Conservation (phyloP, 2,113 vertebrate species). For the Esox niger region DNA sequence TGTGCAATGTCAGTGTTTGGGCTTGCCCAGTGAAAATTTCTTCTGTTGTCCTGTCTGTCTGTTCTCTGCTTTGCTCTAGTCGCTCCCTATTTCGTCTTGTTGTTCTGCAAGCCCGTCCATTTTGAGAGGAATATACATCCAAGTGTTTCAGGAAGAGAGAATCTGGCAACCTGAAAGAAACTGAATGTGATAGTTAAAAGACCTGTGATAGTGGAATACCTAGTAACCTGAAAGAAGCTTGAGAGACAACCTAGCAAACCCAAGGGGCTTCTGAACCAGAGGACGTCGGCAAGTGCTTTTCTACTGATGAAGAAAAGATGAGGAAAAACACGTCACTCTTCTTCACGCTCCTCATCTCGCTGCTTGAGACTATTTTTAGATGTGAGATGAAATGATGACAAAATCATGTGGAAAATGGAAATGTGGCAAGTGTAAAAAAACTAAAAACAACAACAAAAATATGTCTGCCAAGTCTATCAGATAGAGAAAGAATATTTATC, state of each 20-base stretch:
- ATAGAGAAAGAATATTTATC: slow-evolving; percentile 33
- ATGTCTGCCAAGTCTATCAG: slow-evolving; percentile 43
- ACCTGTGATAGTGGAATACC: slow-evolving; percentile 15
- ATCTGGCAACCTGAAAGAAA: slow-evolving; percentile 8
- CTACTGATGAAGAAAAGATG: slow-evolving; percentile 49
- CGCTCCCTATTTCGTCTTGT: slow-evolving; percentile 14
- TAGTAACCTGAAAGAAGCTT: slow-evolving; percentile 20
- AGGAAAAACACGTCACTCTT: slow-evolving; percentile 32
- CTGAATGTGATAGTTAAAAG: slow-evolving; percentile 27
- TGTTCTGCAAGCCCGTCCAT: slow-evolving; percentile 13
- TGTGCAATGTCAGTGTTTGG: slow-evolving; percentile 27
- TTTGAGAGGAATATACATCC: slow-evolving; percentile 48
- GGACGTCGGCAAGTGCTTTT: slow-evolving; percentile 37
- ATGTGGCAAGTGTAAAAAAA: slow-evolving; percentile 30
- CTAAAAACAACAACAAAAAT: slow-evolving; percentile 34
- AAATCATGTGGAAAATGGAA: slow-evolving; percentile 41
- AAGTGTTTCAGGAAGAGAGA: slow-evolving; percentile 45
- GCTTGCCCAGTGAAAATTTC: slow-evolving; percentile 16
- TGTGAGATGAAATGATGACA: slow-evolving; percentile 39
- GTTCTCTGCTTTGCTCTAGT: slow-evolving; percentile 11
- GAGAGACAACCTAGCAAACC: slow-evolving; percentile 15
- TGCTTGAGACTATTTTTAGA: no score
- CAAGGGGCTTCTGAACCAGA: slow-evolving; percentile 38
- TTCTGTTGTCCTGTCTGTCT: slow-evolving; percentile 18
- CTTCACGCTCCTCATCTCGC: slow-evolving; percentile 37